Evolutionary conservation across 1,140 invertebrate genomes (phyloP).

Genomic region (Pararge aegeria): DNA sequence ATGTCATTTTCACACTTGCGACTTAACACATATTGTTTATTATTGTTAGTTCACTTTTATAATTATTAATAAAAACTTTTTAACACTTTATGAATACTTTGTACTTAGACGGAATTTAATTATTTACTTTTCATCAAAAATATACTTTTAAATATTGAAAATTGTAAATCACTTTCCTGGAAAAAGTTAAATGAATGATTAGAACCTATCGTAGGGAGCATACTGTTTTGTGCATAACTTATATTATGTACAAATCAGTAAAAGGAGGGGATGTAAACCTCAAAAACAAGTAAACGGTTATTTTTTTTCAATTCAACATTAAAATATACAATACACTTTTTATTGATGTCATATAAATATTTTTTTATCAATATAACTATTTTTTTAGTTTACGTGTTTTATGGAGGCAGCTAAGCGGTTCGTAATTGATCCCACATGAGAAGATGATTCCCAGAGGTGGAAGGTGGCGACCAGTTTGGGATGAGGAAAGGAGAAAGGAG

Average conservation of each 20-base stretch:
- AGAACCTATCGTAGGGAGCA: slow-evolving; percentile 12
- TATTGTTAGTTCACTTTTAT: slow-evolving; percentile 44
- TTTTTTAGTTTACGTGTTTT: slow-evolving; percentile 32
- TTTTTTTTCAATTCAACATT: too few species aligned
- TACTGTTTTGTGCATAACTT: slow-evolving; percentile 58
- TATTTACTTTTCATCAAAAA: slow-evolving; percentile 69
- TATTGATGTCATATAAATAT: too few species aligned
- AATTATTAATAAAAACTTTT: slow-evolving; percentile 32
- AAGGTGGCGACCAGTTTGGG: slow-evolving; percentile 50
- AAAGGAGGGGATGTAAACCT: slow-evolving; percentile 45
- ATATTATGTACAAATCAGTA: slow-evolving; percentile 60
- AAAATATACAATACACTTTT: too few species aligned
- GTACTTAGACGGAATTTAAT: slow-evolving; percentile 74
- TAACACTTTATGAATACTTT: slow-evolving; percentile 68
- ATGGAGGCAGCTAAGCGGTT: slow-evolving; percentile 74
- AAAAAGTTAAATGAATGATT: slow-evolving; percentile 34
- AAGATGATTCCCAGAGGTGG: slow-evolving; percentile 62
- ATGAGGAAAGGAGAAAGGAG: slow-evolving; percentile 39
- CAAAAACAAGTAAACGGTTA: slow-evolving; percentile 45
- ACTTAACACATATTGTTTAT: slow-evolving; percentile 56
- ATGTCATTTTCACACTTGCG: slow-evolving; percentile 59
- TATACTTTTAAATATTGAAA: slow-evolving; percentile 63
- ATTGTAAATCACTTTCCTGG: slow-evolving; percentile 65
- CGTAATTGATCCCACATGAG: slow-evolving; percentile 69
- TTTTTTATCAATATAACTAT: too few species aligned